These are phyloP conservation scores for Stenolophus ochropezus DNA, from an alignment of 2,888 invertebrate genomes.

Conservation along the genomic window DNA sequence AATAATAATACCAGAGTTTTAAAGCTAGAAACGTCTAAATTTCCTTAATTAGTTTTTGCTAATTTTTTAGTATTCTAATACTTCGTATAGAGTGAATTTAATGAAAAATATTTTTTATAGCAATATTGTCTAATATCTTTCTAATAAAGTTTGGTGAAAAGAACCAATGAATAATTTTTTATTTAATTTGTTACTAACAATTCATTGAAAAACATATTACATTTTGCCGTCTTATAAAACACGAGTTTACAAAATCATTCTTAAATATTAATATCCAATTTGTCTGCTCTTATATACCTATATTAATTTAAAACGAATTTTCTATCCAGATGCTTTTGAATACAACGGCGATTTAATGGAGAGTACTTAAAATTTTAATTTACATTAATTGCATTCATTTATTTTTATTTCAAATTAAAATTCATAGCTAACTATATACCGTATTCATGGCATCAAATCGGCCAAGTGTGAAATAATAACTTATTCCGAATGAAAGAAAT, in stretches of 20 bases:
- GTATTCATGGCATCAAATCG: conserved; percentile 23
- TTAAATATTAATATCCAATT: conserved; percentile 15
- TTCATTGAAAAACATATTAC: too few species aligned
- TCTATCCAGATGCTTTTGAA: conserved; percentile 1
- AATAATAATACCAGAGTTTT: too few species aligned
- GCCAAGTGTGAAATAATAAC: conserved; percentile 2
- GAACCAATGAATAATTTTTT: too few species aligned
- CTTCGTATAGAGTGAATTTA: too few species aligned
- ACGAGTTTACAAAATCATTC: neutral
- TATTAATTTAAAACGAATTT: conserved; percentile 23
- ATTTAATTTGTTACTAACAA: too few species aligned
- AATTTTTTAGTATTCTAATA: too few species aligned
- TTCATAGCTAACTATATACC: conserved; percentile 13
- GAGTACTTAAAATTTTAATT: conserved; percentile 15
- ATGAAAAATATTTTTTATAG: too few species aligned
- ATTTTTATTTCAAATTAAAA: conserved; percentile 35
- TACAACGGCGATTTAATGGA: neutral
- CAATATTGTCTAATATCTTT: too few species aligned
- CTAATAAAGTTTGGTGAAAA: too few species aligned
- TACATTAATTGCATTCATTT: conserved; percentile 5
- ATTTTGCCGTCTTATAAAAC: too few species aligned
- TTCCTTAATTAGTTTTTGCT: too few species aligned
- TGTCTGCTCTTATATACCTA: neutral
- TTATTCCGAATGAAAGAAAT: conserved; percentile 24
- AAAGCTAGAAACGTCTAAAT: too few species aligned